Conservation (phyloP, 1,140 invertebrate species). For the Himalopsyche phryganea region DNA sequence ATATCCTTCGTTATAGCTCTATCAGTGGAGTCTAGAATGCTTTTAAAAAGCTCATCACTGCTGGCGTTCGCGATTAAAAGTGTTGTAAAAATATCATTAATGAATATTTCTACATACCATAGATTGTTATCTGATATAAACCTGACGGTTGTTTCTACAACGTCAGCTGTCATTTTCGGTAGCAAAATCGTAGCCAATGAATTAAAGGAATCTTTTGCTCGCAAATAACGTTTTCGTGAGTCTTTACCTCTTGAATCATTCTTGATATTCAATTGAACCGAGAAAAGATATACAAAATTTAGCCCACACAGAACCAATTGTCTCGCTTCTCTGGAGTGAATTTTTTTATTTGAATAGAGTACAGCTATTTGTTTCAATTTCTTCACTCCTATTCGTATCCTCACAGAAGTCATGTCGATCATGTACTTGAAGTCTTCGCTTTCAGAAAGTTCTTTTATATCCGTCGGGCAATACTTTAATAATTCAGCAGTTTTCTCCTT, state of each 20-base stretch:
- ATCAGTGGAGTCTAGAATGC: constrained; percentile 2
- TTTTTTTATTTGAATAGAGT: too few species aligned
- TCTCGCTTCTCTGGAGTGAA: not conserved
- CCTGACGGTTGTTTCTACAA: not conserved
- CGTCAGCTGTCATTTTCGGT: not conserved
- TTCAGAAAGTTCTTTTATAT: too few species aligned
- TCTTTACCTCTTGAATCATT: constrained; percentile 3
- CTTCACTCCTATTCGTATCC: too few species aligned
- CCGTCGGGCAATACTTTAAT: too few species aligned
- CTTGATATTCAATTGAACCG: not conserved
- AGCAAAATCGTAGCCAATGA: not conserved
- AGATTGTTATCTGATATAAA: constrained; percentile 3
- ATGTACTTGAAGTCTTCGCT: too few species aligned
- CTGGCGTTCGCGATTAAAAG: not conserved
- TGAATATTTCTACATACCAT: not conserved
- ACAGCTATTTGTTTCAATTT: too few species aligned
- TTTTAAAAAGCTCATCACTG: constrained; percentile 1
- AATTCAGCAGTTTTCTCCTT: too few species aligned
- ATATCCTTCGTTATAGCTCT: not conserved
- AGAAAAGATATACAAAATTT: constrained; percentile 9
- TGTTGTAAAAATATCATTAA: constrained; percentile 6
- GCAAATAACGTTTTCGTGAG: not conserved
- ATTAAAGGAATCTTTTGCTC: constrained; percentile 1
- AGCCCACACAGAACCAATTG: not conserved
- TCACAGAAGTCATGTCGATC: too few species aligned